Conservation (phyloP, 2,888 invertebrate genomes). For the Oligia latruncula region DNA sequence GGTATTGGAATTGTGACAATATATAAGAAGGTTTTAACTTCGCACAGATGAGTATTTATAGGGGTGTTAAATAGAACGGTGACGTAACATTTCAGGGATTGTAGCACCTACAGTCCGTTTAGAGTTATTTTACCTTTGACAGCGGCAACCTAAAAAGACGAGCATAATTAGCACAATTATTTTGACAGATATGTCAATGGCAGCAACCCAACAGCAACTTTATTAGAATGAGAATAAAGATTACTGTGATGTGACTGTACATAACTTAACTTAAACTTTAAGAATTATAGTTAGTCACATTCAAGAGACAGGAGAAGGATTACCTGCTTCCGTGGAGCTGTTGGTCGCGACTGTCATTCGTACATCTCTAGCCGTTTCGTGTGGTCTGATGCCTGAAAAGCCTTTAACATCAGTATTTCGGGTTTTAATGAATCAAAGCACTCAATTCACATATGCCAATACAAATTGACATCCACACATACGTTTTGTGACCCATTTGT, state of each 20-base stretch:
- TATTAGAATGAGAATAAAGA: neutral
- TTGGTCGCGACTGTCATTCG: too few relatives aligned
- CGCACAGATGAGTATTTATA: neutral
- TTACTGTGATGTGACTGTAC: neutral
- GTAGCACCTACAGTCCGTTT: neutral
- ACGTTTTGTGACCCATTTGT: neutral
- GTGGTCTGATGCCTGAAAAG: neutral
- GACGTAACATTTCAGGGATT: neutral
- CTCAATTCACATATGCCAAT: neutral
- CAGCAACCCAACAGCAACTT: neutral
- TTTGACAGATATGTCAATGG: neutral
- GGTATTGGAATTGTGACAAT: slow-evolving; percentile 7
- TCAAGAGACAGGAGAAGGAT: neutral
- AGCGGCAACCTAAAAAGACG: neutral
- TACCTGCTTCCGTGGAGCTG: neutral
- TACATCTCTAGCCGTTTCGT: neutral
- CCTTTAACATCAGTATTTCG: neutral
- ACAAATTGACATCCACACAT: neutral
- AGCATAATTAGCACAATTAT: neutral
- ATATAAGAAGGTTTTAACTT: slow-evolving; percentile 26
- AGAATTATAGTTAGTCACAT: neutral
- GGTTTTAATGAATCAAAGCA: neutral
- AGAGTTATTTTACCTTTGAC: too few relatives aligned
- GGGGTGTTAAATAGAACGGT: neutral
- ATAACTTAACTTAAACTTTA: neutral